phyloP scores from a whole-genome alignment of 2,113 vertebrate genomes.

The Dasypus novemcinctus region DNA sequence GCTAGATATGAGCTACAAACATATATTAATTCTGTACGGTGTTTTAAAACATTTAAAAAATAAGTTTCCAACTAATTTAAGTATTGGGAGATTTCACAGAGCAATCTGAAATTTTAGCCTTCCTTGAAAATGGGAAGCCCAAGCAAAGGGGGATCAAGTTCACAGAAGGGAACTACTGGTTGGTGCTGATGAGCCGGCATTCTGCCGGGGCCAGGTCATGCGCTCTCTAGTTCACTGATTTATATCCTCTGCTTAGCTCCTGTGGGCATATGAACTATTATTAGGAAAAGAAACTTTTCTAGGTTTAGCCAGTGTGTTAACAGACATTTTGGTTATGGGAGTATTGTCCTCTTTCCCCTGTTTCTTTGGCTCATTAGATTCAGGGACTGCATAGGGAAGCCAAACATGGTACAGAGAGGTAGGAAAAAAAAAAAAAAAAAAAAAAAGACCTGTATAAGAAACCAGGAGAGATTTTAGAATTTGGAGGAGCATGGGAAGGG shows the following conservation, averaged over 20 bases:
- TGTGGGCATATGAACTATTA: background rate
- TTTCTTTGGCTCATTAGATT: background rate
- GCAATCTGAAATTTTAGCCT: background rate
- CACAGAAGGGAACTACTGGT: background rate
- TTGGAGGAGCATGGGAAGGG: background rate
- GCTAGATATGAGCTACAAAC: background rate
- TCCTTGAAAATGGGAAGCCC: background rate
- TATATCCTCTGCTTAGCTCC: background rate
- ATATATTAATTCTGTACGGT: background rate
- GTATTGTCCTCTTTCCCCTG: background rate
- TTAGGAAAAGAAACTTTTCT: background rate
- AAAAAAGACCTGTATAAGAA: background rate
- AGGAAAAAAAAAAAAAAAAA: background rate
- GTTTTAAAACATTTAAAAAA: background rate
- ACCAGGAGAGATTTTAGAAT: background rate
- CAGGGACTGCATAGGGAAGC: background rate
- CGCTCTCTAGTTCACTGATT: background rate
- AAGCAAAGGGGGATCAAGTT: background rate
- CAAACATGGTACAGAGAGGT: background rate
- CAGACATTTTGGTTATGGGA: background rate
- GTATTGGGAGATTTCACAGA: background rate
- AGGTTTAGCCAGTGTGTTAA: background rate
- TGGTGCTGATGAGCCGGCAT: background rate
- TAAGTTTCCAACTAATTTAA: background rate
- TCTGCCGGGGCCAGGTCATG: too few species aligned